Evolutionary conservation across 2,888 invertebrate species (phyloP), one percentile per base, ranked within the genome.

Genomic region (Heliconius hortense): DNA sequence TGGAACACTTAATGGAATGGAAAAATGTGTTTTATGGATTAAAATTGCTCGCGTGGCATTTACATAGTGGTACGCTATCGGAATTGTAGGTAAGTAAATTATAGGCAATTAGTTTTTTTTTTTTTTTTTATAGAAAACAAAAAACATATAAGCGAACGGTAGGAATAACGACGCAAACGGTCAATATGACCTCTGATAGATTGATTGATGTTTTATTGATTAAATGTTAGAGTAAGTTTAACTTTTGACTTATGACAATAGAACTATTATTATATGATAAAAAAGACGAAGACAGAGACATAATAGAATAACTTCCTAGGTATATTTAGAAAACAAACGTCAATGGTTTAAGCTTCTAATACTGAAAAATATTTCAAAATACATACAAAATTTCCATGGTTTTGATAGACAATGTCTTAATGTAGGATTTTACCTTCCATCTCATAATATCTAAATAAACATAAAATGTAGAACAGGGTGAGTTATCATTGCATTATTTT

Each of bases 61-160:
- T 68, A 67, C 67, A 59, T 43, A 60, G 69, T 26, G 39, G 39
- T 74, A 74, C 31, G 59, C 26, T 64, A 70, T 64, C 69, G 69
- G 70, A 70, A 64, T 64, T 64, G 70, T 64, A n/a, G 62, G 48
- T 31, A 70, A 70, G 63, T 70, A 70, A 70, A 70, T 74, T 56
- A 70, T 74, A 56, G 73, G 73, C 73, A 74, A 74, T 74, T 70
- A 74, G 62, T 70, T 35, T 53, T 73, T 31, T 69, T 69, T 70
- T 35, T 53, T 73, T 31, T 69, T 69, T 69, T 69, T 69, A 31
- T 24, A 66, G 39, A 64, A 35, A 31, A 56, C 56, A 31, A 69
- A 68, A 69, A 56, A 66, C 3, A 56, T 66, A 13, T 56, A 31
- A 53, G 18, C n/a, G 35, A 13, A 56, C n/a, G 56, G 69, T 8